Evolutionary conservation across 35 echinoderm and acorn worm species (phyloP).

Genomic region (Strongylocentrotus purpuratus): DNA sequence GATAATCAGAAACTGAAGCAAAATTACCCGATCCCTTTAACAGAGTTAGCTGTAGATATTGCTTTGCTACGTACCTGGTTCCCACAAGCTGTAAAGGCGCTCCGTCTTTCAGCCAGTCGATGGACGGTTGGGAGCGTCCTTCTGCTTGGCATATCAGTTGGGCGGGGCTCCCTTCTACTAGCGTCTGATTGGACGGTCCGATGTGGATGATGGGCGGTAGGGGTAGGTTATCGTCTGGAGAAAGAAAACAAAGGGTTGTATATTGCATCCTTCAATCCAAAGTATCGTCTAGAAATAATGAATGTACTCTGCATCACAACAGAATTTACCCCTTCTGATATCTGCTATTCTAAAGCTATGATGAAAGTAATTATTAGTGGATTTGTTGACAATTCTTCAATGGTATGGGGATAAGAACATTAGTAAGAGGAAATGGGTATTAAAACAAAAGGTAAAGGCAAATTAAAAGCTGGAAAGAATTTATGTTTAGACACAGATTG

Average conservation of each 20-base stretch:
- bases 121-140: slow-evolving; percentile 47
- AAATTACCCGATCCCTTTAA: no score
- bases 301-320: not conserved
- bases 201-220: slow-evolving; percentile 82
- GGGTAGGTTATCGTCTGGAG: slow-evolving; percentile 49
- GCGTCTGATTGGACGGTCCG: slow-evolving; percentile 81
- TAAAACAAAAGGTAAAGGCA: not conserved
- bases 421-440: not conserved
- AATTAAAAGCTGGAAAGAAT: no score
- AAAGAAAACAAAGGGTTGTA: slow-evolving; percentile 24
- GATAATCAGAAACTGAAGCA: no score
- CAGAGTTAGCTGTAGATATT: no score
- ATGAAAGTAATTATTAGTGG: no score
- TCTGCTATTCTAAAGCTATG: no score
- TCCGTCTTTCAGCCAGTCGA: slow-evolving; percentile 75
- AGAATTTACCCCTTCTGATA: no score
- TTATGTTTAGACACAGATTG: no score
- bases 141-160: slow-evolving; percentile 64
- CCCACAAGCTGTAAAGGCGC: slow-evolving; percentile 46
- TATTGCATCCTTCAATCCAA: not conserved
- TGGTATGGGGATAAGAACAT: not conserved
- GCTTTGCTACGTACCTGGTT: slow-evolving; percentile 42
- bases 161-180: slow-evolving; percentile 68
- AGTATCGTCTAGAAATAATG: not conserved
- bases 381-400: not conserved